These are phyloP conservation scores for Spheniscus mendiculus DNA, from an alignment of 2,113 vertebrate species.

Conservation along the genomic window DNA sequence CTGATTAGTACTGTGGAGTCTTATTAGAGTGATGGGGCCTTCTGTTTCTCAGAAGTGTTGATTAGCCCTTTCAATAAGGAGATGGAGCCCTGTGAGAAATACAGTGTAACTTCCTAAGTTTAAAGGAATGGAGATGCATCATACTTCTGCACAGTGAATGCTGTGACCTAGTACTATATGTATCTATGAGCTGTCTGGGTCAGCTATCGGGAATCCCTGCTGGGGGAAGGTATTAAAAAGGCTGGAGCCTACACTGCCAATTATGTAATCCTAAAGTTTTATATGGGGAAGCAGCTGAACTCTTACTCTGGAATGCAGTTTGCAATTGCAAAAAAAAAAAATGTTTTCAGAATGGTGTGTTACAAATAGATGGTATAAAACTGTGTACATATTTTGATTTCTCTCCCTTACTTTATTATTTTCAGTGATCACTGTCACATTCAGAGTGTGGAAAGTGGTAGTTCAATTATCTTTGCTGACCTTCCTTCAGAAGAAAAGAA, in stretches of 20 bases:
- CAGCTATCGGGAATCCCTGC: background rate
- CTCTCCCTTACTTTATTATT: background rate
- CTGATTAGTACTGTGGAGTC: background rate
- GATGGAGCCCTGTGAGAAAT: background rate
- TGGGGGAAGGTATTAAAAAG: background rate
- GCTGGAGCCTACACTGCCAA: background rate
- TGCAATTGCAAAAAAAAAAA: background rate
- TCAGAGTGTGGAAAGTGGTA: slow-evolving; percentile 68
- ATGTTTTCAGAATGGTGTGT: background rate
- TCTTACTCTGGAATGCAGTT: background rate
- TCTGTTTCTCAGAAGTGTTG: background rate
- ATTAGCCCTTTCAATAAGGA: background rate
- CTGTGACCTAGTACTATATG: background rate
- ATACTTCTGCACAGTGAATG: background rate
- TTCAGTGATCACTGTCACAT: slow-evolving; percentile 25
- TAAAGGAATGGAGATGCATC: background rate
- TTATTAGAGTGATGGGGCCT: no score
- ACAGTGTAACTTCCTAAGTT: background rate
- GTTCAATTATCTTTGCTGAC: slow-evolving; percentile 89
- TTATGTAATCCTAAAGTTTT: background rate
- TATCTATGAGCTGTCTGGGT: background rate
- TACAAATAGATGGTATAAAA: background rate
- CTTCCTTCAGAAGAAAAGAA: slow-evolving; percentile 54
- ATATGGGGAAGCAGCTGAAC: background rate
- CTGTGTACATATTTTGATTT: background rate